These are phyloP conservation scores for Takifugu ocellatus DNA, from an alignment of 2,797 vertebrate genomes.

Conservation along the genomic window DNA sequence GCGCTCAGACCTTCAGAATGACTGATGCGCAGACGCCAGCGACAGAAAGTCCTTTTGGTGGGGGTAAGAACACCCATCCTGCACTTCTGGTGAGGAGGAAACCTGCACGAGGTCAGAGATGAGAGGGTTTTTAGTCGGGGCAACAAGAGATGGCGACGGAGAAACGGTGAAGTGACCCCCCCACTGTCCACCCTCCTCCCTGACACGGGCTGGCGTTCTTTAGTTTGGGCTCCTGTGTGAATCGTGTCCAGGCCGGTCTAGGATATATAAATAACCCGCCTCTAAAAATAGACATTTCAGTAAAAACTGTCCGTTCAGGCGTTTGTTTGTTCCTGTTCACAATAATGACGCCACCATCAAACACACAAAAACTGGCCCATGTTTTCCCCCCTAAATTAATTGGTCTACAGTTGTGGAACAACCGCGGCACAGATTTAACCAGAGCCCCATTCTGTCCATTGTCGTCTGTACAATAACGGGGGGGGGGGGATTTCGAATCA, in stretches of 20 bases:
- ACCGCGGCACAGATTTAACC: conserved; percentile 27
- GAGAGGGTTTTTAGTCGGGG: conserved; percentile 18
- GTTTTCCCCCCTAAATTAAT: not conserved
- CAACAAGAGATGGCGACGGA: conserved; percentile 39
- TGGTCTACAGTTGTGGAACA: not conserved
- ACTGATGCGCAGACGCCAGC: conserved; percentile 18
- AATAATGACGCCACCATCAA: conserved; percentile 16
- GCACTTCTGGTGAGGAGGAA: conserved; percentile 30
- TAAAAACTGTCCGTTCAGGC: conserved; percentile 7
- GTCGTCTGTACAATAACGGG: conserved; percentile 48
- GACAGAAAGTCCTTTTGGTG: no score
- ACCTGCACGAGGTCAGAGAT: conserved; percentile 31
- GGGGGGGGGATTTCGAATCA: conserved; percentile 50
- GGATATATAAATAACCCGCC: conserved; percentile 21
- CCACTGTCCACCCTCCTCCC: conserved; percentile 16
- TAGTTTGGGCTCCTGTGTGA: conserved; percentile 24
- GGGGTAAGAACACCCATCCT: not conserved
- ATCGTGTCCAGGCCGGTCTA: conserved; percentile 28
- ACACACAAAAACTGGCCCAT: not conserved
- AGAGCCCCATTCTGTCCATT: conserved; percentile 53
- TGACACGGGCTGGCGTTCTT: conserved; percentile 13
- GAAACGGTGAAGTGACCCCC: not conserved
- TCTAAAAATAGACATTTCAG: conserved; percentile 17
- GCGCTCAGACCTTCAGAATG: conserved; percentile 14
- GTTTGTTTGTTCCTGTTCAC: conserved; percentile 6